These are phyloP conservation scores for Gymnobelideus leadbeateri DNA, from an alignment of 2,113 vertebrate species.

Conservation along the genomic window DNA sequence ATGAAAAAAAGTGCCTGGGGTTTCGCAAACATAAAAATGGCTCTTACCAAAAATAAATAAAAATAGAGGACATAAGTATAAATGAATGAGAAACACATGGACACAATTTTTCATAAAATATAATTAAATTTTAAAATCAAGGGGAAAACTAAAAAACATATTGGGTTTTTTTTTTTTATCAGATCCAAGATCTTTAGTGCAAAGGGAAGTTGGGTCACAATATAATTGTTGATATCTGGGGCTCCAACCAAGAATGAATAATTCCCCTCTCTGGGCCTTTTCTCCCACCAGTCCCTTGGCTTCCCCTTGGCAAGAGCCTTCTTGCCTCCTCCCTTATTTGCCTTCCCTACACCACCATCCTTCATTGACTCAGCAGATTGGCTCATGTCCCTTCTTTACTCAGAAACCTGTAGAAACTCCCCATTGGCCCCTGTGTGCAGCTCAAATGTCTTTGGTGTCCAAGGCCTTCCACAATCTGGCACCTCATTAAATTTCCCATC, in stretches of 20 bases:
- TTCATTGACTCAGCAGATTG: neutral
- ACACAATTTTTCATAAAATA: constrained; percentile 26
- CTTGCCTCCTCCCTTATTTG: neutral
- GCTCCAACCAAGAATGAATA: neutral
- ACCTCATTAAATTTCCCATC: neutral
- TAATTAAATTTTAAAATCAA: constrained; percentile 26
- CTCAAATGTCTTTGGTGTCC: neutral
- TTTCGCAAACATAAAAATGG: constrained; percentile 15
- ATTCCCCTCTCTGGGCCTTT: neutral
- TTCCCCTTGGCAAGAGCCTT: neutral
- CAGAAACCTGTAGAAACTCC: neutral
- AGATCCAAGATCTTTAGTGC: neutral
- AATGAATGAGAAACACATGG: constrained; percentile 51
- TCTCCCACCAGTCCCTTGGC: neutral
- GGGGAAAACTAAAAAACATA: constrained; percentile 18
- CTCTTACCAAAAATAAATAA: neutral
- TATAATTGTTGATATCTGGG: rapidly evolving
- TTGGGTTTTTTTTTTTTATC: neutral
- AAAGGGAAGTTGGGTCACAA: neutral
- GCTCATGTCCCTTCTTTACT: neutral
- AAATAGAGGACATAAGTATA: neutral
- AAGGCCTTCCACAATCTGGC: neutral
- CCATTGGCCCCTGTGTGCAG: neutral
- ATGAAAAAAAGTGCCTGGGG: neutral
- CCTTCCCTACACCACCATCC: neutral